Evolutionary conservation across 2,888 invertebrate species (phyloP), one percentile per base, ranked within the genome.

Genomic region (Caradrina kadenii): DNA sequence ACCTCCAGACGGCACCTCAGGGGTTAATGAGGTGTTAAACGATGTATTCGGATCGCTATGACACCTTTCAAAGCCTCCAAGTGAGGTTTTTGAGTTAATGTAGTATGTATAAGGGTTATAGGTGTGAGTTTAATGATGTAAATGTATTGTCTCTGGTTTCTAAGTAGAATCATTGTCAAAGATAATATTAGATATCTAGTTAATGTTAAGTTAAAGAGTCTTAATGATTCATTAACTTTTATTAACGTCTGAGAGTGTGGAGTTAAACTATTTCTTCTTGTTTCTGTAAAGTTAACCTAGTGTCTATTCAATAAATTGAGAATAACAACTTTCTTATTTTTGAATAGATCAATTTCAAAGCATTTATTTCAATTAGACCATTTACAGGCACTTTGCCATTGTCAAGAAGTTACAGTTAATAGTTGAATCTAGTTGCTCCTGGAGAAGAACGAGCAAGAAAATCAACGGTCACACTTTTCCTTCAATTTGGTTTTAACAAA

Each of bases 11-110:
- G 13, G 61, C 66, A 75, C 68, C 63, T 69, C n/a, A 13, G 13
- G 35, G 56, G 56, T 66, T 60, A 81, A 80, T 78, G 80, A 79
- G 35, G 31, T 75, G 69, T 66, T 54, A 53, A 72, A 81, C 71
- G 63, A 71, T 45, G 22, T 69, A 45, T 69, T 65, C 42, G 42
- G 49, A 73, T 39, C 54, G 22, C 26, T 45, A 55, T 22, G 56
- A 74, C 73, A 60, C 71, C 52, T 60, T 55, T 48, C n/a, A 45
- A 53, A 52, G 42, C 35, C 35, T 11, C 39, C 17, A 42, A 63
- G 63, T 72, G 52, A 53, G 21, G 26, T 13, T 53, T 60, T 42
- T 45, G 21, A 66, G 75, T 54, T 61, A 63, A 76, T 61, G 67
- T 58, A 49, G 31, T 67, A 52, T 76, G 17, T 4, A 1, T 45